A percentile compares a stretch with the other conserved stretches of the same genome.
phyloP scores from a whole-genome alignment of 2,888 invertebrate species.

The Sarcophaga carnaria region DNA sequence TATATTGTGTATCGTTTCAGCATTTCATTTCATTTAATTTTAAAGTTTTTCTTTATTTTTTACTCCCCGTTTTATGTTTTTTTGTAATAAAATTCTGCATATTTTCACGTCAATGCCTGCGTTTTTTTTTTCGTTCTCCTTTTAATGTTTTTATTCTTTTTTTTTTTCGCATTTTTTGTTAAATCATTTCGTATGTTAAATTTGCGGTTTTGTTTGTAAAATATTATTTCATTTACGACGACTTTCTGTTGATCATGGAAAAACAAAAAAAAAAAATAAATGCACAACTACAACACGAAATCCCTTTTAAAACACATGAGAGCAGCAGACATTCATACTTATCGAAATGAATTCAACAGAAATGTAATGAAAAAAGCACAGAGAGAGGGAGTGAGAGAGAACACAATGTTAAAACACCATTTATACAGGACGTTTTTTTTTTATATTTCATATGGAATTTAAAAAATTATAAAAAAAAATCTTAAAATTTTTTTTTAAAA shows the following conservation, averaged over 20 bases:
- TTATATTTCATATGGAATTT: conserved; percentile 29
- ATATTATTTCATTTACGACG: conserved; percentile 42
- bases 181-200: conserved; percentile 40
- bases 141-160: not conserved
- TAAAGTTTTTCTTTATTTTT: conserved; percentile 23
- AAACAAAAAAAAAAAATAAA: not conserved
- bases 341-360: conserved; percentile 27
- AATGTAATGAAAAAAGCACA: not conserved
- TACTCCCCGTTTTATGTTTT: not conserved
- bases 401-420: conserved; percentile 8
- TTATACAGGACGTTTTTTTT: not conserved
- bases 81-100: not conserved
- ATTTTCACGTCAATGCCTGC: not conserved
- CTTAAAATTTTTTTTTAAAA: not conserved
- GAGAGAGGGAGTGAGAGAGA: not conserved
- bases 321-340: not conserved
- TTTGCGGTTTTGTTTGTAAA: conserved; percentile 53
- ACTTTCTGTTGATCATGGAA: conserved; percentile 5
- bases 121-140: not conserved
- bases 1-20: not conserved
- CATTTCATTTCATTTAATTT: not conserved
- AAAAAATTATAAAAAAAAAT: conserved; percentile 9
- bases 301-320: conserved; percentile 24
- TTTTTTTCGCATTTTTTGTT: conserved; percentile 20
- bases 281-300: not conserved